Evolutionary conservation across 2,888 invertebrate species (phyloP).

Genomic region (Tachina fera): DNA sequence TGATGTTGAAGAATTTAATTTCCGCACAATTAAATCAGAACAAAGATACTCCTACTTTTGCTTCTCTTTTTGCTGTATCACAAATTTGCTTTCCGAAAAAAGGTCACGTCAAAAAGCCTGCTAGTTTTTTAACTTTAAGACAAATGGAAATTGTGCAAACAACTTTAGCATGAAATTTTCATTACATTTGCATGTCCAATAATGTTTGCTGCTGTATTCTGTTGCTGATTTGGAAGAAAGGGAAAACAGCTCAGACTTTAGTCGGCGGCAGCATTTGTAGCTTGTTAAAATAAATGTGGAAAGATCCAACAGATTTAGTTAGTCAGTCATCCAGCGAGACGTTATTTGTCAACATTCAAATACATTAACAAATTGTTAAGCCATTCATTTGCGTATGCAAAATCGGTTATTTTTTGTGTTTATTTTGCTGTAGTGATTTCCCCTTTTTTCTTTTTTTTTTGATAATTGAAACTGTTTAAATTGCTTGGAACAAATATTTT

Average conservation of each 20-base stretch:
- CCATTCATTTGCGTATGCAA: conserved; percentile 37
- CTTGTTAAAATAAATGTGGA: conserved; percentile 47
- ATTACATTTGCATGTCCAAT: conserved; percentile 14
- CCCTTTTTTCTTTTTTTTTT: conserved; percentile 39
- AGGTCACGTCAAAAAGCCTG: not conserved
- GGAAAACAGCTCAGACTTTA: not conserved
- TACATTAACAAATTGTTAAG: conserved; percentile 45
- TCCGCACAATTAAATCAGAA: conserved; percentile 67
- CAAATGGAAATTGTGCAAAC: conserved; percentile 15
- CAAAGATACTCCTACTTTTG: conserved; percentile 26
- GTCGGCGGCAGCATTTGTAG: not conserved
- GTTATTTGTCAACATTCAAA: conserved; percentile 43
- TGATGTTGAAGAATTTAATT: conserved; percentile 58
- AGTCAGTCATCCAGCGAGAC: not conserved
- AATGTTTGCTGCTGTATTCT: not conserved
- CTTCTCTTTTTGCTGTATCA: conserved; percentile 5
- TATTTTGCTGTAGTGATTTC: conserved; percentile 26
- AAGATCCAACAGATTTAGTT: conserved; percentile 10
- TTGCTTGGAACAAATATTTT: conserved; percentile 55
- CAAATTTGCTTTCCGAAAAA: conserved; percentile 1
- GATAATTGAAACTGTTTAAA: conserved; percentile 48
- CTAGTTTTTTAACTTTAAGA: not conserved
- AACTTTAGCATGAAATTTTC: conserved; percentile 60
- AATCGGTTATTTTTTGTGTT: conserved; percentile 1
- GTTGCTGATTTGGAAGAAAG: not conserved